Evolutionary conservation across 2,888 invertebrate genomes (phyloP), one percentile per base, ranked within the genome.

Genomic region (Drosophila lutescens): DNA sequence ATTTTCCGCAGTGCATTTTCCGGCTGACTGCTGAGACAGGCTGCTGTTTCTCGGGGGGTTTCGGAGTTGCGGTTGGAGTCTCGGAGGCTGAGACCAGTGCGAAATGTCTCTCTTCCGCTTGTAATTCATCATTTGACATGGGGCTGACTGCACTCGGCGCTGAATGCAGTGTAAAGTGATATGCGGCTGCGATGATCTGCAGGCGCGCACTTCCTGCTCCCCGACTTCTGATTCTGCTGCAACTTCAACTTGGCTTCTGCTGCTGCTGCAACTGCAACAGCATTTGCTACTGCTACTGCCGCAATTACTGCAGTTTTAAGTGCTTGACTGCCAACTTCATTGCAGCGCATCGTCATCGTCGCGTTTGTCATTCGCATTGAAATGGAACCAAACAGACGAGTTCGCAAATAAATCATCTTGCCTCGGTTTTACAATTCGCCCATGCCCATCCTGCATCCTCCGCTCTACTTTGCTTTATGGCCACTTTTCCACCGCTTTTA

Each of bases 71-170:
- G 55, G 20, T 23, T 12, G 20, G 13, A 23, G 63, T 66, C 71
- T 65, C 65, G 75, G 74, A 67, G 65, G 76, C 69, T 78, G 89
- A 12, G 34, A 34, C 78, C 86, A 71, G 68, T 57, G 62, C 62
- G 79, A 85, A 80, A 86, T 87, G 81, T 85, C 84, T 85, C 80
- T 90, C 90, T 90, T 90, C 91, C 90, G 90, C 88, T 90, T 90
- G 90, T 83, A 88, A 91, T 90, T 89, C 90, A 91, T 90, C 91
- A 90, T 90, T 88, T 87, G 82, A 83, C 83, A 84, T 79, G 86
- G 62, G 70, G 57, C 65, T 61, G 72, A 55, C 67, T 68, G 67
- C 50, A 68, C 62, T 69, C 71, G 69, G 59, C 70, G 51, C 72
- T 62, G 73, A 57, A 36, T 62, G 34, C 76, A 62, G 62, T 79